These are phyloP conservation scores for Ictalurus punctatus DNA, from an alignment of 2,113 vertebrate genomes.

Conservation along the genomic window DNA sequence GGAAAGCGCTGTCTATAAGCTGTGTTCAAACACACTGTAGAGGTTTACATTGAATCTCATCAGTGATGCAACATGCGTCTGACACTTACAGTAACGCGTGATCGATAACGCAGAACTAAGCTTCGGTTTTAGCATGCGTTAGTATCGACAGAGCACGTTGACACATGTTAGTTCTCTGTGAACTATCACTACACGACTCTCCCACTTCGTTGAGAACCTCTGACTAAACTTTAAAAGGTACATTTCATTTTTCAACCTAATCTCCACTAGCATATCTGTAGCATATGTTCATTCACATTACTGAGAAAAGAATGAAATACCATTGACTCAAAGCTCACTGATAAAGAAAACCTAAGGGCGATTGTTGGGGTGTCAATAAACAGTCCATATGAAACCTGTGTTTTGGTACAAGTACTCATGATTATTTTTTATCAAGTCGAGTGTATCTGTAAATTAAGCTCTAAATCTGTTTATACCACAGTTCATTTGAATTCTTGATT, in stretches of 20 bases:
- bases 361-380: neutral
- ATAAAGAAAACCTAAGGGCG: neutral
- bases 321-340: neutral
- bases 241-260: neutral
- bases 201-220: neutral
- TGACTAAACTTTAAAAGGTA: neutral
- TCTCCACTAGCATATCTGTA: neutral
- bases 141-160: neutral
- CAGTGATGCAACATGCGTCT: slow-evolving; percentile 31
- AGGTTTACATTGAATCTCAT: neutral
- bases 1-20: neutral
- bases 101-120: neutral
- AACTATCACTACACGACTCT: neutral
- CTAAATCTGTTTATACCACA: neutral
- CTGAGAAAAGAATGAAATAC: neutral
- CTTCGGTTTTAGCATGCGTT: slow-evolving; percentile 7
- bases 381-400: neutral
- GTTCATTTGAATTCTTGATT: neutral
- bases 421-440: neutral
- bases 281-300: neutral
- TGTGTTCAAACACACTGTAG: slow-evolving; percentile 1
- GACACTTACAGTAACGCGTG: slow-evolving; percentile 17
- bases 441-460: neutral
- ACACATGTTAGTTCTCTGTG: neutral
- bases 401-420: neutral